Percentiles rank a stretch among this genome's conserved stretches.
Conservation (phyloP, 2,888 invertebrate species). For the Nudaria mundana region DNA sequence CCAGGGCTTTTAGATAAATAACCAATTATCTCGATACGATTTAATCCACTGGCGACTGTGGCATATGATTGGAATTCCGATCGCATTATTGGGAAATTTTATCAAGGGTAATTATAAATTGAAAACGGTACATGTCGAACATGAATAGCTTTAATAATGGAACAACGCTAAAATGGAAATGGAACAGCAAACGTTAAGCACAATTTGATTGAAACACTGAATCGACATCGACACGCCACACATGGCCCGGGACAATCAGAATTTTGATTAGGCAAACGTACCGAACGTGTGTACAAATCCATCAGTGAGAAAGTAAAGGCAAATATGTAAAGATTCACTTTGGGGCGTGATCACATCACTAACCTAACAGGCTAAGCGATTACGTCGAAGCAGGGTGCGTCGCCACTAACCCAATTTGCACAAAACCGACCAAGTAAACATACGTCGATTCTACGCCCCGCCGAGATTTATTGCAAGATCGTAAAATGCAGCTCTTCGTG, state of each 20-base stretch:
- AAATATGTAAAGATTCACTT: conserved; percentile 61
- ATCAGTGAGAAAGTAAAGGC: conserved; percentile 48
- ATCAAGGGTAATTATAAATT: conserved; percentile 25
- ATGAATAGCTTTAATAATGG: not conserved
- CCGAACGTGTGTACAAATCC: conserved; percentile 41
- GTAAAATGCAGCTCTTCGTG: conserved; percentile 56
- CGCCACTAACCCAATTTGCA: conserved; percentile 70
- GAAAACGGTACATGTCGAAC: conserved; percentile 17
- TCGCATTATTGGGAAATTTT: conserved; percentile 31
- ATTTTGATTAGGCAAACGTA: conserved; percentile 47
- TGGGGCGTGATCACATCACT: conserved; percentile 60
- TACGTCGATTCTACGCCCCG: conserved; percentile 54
- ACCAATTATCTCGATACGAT: conserved; percentile 69
- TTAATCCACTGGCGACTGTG: conserved; percentile 46
- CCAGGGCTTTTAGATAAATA: conserved; percentile 68
- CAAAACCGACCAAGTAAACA: conserved; percentile 68
- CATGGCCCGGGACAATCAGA: conserved; percentile 34
- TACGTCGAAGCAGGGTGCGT: conserved; percentile 58
- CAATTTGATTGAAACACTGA: conserved; percentile 18
- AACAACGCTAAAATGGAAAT: conserved; percentile 12
- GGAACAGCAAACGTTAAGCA: conserved; percentile 1
- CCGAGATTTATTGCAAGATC: conserved; percentile 63
- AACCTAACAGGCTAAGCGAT: conserved; percentile 65
- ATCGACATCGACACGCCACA: conserved; percentile 13
- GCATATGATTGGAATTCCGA: conserved; percentile 46